Evolutionary conservation across 2,113 vertebrate genomes (phyloP), one percentile per base, ranked within the genome.

Genomic region (Xiphias gladius): DNA sequence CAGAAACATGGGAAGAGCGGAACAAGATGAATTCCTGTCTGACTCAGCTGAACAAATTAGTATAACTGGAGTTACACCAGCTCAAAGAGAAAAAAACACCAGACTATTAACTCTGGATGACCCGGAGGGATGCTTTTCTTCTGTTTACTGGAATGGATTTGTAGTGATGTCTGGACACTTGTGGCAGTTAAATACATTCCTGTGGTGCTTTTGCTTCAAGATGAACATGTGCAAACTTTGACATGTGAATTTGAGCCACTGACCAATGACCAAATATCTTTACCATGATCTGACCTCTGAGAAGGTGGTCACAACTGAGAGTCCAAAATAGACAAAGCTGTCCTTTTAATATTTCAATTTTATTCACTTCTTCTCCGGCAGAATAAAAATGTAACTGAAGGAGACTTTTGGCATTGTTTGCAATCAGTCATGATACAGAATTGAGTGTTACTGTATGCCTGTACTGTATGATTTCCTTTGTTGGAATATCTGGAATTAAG

Each of bases 21-120:
- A 84, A 82, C 75, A 78, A 67, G 78, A 61, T 37, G 76, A 74
- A 91, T 89, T 90, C 86, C 87, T 86, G 84, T 82, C 59, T 88
- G 86, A 91, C 75, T 86, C 84, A 88, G 76, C 76, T 43, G 58
- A 80, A 85, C 74, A 64, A 76, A 85, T 83, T 32, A 86, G 28
- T 74, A 62, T 9, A 58, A 59, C 32, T 73, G 79, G 65, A 82
- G 55, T 46, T 58, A 73, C 48, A 70, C 2, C 16, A 79, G 70
- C 32, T 55, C 28, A 52, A 2, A 58, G 50, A 72, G 58, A n/a
- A 73, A 10, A 63, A 76, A 9, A 64, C 1, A 64, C 1, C n/a
- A 59, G 9, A 28, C 43, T 84, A 24, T 57, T 78, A 69, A 65
- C 65, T 39, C 4, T 54, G 26, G 19, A 48, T 80, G 76, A 80